These are phyloP conservation scores for Potamarius usumacintae DNA, from an alignment of 2,113 vertebrate species.

Conservation along the genomic window DNA sequence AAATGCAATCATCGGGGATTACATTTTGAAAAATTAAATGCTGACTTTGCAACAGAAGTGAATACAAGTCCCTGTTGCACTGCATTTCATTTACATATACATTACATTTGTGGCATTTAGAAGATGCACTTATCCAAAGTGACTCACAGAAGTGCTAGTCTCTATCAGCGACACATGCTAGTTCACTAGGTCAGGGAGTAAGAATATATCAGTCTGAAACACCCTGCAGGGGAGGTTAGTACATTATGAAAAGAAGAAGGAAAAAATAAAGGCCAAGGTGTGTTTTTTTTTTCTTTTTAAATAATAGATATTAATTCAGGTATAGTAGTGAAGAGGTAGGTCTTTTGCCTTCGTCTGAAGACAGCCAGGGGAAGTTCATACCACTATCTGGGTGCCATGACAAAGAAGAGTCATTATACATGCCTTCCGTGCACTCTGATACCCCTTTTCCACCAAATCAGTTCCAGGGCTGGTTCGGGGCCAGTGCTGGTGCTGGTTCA, in stretches of 20 bases:
- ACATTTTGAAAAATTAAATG: neutral
- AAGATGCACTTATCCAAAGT: neutral
- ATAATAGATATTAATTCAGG: neutral
- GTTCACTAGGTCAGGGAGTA: neutral
- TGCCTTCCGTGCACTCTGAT: neutral
- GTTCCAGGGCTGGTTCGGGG: no score
- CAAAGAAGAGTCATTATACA: neutral
- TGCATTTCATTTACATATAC: neutral
- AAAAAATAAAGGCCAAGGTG: neutral
- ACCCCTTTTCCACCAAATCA: no score
- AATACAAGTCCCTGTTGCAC: neutral
- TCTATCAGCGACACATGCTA: neutral
- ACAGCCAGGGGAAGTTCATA: neutral
- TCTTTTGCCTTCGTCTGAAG: neutral
- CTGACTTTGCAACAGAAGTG: slow-evolving; percentile 6
- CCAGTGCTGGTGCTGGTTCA: no score
- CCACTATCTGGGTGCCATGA: neutral
- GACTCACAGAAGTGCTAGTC: neutral
- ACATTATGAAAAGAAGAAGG: neutral
- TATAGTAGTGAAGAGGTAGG: neutral
- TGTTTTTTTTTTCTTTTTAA: neutral
- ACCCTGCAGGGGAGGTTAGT: neutral
- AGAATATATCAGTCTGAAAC: neutral
- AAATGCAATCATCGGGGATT: neutral
- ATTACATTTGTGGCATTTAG: neutral